Evolutionary conservation across 1,140 invertebrate genomes (phyloP), one percentile per base, ranked within the genome.

Genomic region (Anthonomus grandis): DNA sequence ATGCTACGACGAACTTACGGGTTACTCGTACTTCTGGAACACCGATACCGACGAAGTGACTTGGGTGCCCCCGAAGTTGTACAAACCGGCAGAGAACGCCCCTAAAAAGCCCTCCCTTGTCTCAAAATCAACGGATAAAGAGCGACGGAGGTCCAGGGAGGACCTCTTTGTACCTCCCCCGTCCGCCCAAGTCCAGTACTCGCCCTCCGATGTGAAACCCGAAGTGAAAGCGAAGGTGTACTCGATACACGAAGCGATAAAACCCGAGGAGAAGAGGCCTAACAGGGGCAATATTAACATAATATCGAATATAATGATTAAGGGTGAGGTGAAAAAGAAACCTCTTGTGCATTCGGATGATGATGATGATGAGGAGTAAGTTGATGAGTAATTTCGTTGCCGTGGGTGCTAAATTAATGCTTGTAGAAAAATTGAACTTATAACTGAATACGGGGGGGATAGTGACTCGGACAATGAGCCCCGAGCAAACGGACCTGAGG

Each of bases 11-110:
- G 80, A 86, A 59, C 74, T 73, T 17, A 82, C 82, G 4, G 84
- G 86, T 19, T 87, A 82, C 71, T 77, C 80, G 12, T 89, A 89
- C 68, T 89, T 86, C 67, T 89, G 86, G 86, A 85, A 88, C 65
- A 79, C 77, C 9, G 74, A 79, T 47, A 86, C 84, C 1, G 86
- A 87, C 70, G 80, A 84, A 64, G 86, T 88, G 2, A 86, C 84
- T 8, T 89, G 86, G 86, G 83, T 86, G 53, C 80, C 83, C 51
- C 86, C 86, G 17, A 58, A 73, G 4, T 83, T 83, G 62, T 75
- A 68, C 57, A 62, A 68, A 64, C 25, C 50, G 21, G 44, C 42
- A 6, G 31, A 57, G 53, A 61, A 52, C 10, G 22, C 13, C 12
- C 27, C n/a, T 15, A 52, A 52, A 52, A 37, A 46, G 21, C 24